A percentile compares a stretch with the other conserved stretches of the same genome.
Conservation (phyloP, 2,113 vertebrate genomes). For the Coryphaenoides rupestris region DNA sequence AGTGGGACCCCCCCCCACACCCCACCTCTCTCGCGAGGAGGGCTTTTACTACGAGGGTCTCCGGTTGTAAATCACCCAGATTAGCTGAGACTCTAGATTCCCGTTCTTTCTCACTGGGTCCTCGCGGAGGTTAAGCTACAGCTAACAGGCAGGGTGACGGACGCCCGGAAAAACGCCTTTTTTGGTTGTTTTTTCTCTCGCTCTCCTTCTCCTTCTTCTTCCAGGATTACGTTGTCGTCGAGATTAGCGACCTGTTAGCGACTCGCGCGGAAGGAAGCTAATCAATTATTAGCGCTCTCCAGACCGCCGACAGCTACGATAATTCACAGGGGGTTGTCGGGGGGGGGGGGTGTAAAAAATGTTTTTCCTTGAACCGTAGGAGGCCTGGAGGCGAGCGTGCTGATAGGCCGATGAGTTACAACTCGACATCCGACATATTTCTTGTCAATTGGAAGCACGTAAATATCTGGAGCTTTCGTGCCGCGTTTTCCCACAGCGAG, state of each 20-base stretch:
- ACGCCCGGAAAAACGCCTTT: too few relatives aligned
- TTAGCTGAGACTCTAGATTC: conserved; percentile 30
- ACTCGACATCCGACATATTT: too few relatives aligned
- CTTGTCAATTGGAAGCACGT: conserved; percentile 23
- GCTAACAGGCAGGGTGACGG: background rate
- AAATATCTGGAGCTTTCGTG: too few relatives aligned
- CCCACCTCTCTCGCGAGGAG: too few relatives aligned
- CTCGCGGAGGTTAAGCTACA: conserved; percentile 26
- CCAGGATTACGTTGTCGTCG: background rate
- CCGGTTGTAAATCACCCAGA: conserved; percentile 63
- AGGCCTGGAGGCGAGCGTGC: conserved; percentile 36
- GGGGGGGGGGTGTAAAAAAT: conserved; percentile 19
- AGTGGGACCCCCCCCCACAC: conserved; percentile 16
- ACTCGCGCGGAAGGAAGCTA: conserved; percentile 40
- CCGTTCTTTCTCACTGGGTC: conserved; percentile 24
- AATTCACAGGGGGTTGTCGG: conserved; percentile 55
- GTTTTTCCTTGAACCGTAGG: conserved; percentile 52
- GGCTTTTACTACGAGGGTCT: conserved; percentile 60
- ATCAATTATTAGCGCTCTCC: conserved; percentile 55
- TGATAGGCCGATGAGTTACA: conserved; percentile 50
- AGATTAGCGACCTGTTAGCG: conserved; percentile 12
- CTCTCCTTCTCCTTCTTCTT: too few relatives aligned
- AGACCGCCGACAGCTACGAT: conserved; percentile 52
- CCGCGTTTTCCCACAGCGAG: too few relatives aligned
- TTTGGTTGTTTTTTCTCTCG: too few relatives aligned